These are phyloP conservation scores for Potorous gilbertii DNA, from an alignment of 2,797 vertebrate genomes.

Conservation along the genomic window DNA sequence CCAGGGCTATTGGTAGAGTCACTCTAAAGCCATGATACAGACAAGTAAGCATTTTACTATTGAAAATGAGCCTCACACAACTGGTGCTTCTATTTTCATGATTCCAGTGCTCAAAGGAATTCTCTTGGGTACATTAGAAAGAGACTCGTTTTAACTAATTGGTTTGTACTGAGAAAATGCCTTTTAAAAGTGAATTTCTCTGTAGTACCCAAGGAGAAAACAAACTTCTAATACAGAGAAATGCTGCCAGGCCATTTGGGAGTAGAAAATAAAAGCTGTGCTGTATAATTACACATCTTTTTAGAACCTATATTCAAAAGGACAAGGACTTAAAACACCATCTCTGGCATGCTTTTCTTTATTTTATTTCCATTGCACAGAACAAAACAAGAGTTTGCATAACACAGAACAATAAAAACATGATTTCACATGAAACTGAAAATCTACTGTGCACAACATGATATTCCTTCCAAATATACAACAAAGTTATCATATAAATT, in stretches of 20 bases:
- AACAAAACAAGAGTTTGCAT: background rate
- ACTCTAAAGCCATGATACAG: background rate
- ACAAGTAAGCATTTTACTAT: background rate
- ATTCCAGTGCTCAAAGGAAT: background rate
- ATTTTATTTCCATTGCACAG: background rate
- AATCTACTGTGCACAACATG: background rate
- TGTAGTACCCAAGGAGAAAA: background rate
- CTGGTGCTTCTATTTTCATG: background rate
- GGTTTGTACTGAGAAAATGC: background rate
- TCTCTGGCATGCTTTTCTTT: background rate
- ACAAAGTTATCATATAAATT: background rate
- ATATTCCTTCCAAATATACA: background rate
- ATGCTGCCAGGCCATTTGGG: background rate
- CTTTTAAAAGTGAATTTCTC: background rate
- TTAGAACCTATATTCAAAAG: background rate
- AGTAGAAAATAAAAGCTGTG: background rate
- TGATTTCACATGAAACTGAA: background rate
- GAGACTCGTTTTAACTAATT: background rate
- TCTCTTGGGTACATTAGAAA: background rate
- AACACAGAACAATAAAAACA: background rate
- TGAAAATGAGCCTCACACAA: background rate
- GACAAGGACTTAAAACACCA: background rate
- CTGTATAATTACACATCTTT: background rate
- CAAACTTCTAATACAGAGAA: background rate
- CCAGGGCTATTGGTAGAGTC: background rate